Evolutionary conservation across 1,140 invertebrate genomes (phyloP), one percentile per base, ranked within the genome.

Genomic region (Apis mellifera): DNA sequence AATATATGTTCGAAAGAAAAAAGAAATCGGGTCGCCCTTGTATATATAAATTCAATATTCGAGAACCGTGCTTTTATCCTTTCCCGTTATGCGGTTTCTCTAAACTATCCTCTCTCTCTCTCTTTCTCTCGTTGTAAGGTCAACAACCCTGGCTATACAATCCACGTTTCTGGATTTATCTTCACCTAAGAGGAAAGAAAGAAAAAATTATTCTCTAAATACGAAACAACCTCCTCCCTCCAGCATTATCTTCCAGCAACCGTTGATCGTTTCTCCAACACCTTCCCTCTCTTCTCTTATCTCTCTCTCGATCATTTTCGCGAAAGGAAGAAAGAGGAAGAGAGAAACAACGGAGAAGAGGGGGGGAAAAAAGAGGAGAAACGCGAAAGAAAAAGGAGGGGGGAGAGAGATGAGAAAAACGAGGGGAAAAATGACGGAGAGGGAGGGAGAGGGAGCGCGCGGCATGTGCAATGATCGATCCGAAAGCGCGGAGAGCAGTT

Each of bases 31-130:
- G 71, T 73, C 60, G 73, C 13, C 32, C 26, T 60, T 64, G 70
- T 60, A 65, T 78, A 78, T 78, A 78, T 77, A 78, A 83, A 86
- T 79, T 75, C 84, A 75, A 69, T 78, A 76, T 73, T 69, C 55
- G 74, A 66, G 84, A 86, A 86, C 80, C 4, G 70, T 64, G 65
- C 79, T 82, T 59, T 74, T 62, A 72, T 69, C 52, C 12, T 59
- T n/a, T 62, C 55, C 55, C 50, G 71, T 82, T 86, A 74, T 66
- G 84, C 70, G 23, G 70, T 83, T 42, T 86, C 80, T 74, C 79
- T 65, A 83, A 86, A 86, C 70, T 73, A 74, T 55, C 78, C 60
- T 74, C 70, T 19, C 17, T 19, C 17, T 55, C 55, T 21, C 55
- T n/a, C 55, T n/a, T n/a, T 60, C n/a, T 12, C 59, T 23, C n/a